phyloP scores from a whole-genome alignment of 2,888 invertebrate species.

The Diaprepes abbreviatus region DNA sequence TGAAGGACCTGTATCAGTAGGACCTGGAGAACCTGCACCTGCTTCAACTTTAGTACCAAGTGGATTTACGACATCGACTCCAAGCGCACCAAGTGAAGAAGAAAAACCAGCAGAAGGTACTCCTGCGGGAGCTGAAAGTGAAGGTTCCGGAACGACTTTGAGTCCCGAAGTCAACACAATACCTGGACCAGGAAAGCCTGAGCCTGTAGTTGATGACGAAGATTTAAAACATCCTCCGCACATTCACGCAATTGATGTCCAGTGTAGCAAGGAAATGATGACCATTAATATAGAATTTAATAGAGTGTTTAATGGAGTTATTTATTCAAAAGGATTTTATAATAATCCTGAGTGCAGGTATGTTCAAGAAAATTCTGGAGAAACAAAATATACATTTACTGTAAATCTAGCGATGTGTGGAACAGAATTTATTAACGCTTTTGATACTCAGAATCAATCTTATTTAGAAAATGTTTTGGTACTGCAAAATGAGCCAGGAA shows the following conservation, averaged over 20 bases:
- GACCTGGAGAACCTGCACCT: conserved; percentile 16
- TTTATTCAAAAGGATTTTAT: conserved; percentile 84
- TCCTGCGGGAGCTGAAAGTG: conserved; percentile 27
- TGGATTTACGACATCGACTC: conserved; percentile 43
- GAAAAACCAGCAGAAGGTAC: conserved; percentile 20
- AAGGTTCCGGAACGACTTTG: conserved; percentile 40
- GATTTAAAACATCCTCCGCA: conserved; percentile 81
- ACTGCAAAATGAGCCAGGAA: conserved; percentile 83
- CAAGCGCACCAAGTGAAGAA: conserved; percentile 17
- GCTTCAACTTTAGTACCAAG: conserved; percentile 23
- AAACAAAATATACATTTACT: conserved; percentile 80
- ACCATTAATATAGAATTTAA: conserved; percentile 85
- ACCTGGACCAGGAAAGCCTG: conserved; percentile 33
- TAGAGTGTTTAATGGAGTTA: conserved; percentile 81
- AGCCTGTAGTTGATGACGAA: conserved; percentile 65
- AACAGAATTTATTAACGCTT: conserved; percentile 84
- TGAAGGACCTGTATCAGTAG: conserved; percentile 33
- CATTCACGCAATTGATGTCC: conserved; percentile 81
- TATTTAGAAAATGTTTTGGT: conserved; percentile 85
- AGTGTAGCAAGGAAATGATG: conserved; percentile 87
- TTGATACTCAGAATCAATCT: conserved; percentile 82
- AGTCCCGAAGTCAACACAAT: conserved; percentile 53
- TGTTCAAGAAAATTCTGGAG: conserved; percentile 79
- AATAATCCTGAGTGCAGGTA: conserved; percentile 80
- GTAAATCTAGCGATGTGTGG: conserved; percentile 83